These are phyloP conservation scores for Andrena fulva DNA, from an alignment of 2,888 invertebrate species.

Conservation along the genomic window DNA sequence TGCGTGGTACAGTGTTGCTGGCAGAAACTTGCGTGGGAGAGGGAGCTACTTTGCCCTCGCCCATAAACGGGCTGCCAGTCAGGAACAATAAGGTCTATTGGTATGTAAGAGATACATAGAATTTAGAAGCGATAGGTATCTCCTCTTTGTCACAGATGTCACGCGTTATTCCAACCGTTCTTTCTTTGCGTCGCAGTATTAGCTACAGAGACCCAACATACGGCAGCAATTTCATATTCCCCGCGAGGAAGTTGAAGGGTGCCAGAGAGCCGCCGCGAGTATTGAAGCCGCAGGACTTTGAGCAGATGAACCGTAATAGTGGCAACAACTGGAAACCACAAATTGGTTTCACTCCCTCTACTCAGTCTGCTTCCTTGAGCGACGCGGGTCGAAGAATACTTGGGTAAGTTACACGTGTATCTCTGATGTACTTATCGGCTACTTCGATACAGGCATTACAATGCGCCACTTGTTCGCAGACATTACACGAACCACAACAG, in stretches of 20 bases:
- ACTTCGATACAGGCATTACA: neutral
- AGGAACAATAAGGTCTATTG: constrained; percentile 85
- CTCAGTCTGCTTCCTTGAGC: constrained; percentile 88
- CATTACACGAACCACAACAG: constrained; percentile 79
- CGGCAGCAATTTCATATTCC: constrained; percentile 90
- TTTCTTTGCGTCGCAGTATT: constrained; percentile 86
- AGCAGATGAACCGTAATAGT: constrained; percentile 86
- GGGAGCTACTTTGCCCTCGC: constrained; percentile 89
- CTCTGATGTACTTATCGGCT: neutral
- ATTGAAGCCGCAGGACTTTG: constrained; percentile 92
- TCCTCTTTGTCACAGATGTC: neutral
- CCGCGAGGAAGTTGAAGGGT: constrained; percentile 89
- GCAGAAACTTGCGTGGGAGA: constrained; percentile 89
- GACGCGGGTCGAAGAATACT: constrained; percentile 91
- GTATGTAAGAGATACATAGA: constrained; percentile 76
- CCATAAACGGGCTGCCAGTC: constrained; percentile 89
- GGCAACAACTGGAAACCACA: constrained; percentile 88
- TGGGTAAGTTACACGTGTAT: constrained; percentile 83
- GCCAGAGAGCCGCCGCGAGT: constrained; percentile 91
- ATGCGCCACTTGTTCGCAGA: constrained; percentile 68
- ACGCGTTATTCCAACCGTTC: neutral
- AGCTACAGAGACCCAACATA: constrained; percentile 93
- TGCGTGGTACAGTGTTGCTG: constrained; percentile 92
- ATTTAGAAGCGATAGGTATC: neutral
- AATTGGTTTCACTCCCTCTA: constrained; percentile 91